Evolutionary conservation across 1,140 invertebrate genomes (phyloP).

Genomic region (Ptiloglossa arizonensis): DNA sequence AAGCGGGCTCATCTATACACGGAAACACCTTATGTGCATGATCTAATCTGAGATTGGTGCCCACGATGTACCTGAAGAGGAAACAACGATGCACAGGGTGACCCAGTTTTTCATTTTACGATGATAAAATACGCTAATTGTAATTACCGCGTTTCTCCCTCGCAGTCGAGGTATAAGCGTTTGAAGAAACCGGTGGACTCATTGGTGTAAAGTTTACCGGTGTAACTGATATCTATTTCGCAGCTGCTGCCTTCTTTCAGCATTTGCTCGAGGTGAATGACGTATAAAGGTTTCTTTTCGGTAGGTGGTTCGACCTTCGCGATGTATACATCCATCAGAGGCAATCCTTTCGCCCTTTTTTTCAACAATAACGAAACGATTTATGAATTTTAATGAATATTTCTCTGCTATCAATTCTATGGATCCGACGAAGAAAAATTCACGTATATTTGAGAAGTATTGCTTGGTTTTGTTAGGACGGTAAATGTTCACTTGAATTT

Average conservation of each 20-base stretch:
- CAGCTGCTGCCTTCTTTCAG: slow-evolving; percentile 80
- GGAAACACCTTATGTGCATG: slow-evolving; percentile 93
- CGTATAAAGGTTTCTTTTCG: slow-evolving; percentile 11
- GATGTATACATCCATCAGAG: slow-evolving; percentile 48
- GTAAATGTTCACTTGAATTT: no score
- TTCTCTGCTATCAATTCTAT: no score
- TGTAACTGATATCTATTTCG: slow-evolving; percentile 83
- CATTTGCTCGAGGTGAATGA: slow-evolving; percentile 83
- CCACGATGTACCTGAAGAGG: slow-evolving; percentile 83
- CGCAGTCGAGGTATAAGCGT: slow-evolving; percentile 82
- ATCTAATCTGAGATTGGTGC: slow-evolving; percentile 90
- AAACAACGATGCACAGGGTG: neutral
- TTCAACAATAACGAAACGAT: neutral
- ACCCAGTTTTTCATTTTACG: no score
- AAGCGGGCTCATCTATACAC: slow-evolving; percentile 94
- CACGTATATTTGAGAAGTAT: no score
- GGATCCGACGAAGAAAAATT: no score
- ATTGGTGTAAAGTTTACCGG: slow-evolving; percentile 83
- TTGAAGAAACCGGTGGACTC: slow-evolving; percentile 85
- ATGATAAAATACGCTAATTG: neutral
- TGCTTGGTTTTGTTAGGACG: no score
- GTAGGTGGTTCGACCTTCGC: slow-evolving; percentile 29
- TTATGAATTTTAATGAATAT: no score
- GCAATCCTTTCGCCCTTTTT: slow-evolving; percentile 18
- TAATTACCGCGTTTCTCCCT: slow-evolving; percentile 81